A percentile compares a stretch with the other conserved stretches of the same genome.
Conservation (phyloP, 2,113 vertebrate species). For the Petromus typicus region DNA sequence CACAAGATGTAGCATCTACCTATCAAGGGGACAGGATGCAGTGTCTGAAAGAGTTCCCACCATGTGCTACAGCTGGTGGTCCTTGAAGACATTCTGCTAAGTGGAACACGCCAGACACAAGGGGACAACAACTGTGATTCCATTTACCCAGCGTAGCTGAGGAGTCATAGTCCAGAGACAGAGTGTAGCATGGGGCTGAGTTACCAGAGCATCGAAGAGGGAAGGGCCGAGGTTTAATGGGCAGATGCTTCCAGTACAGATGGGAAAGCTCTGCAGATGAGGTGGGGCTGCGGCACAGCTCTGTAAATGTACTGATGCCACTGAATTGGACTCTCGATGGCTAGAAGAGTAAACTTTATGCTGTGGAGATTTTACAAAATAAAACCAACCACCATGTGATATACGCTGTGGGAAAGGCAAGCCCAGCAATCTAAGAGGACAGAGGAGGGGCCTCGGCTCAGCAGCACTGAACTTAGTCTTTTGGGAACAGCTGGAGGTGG, state of each 20-base stretch:
- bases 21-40: neutral
- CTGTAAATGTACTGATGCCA: neutral
- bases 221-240: neutral
- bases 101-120: neutral
- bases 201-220: no score
- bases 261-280: neutral
- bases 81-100: neutral
- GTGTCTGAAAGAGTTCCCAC: neutral
- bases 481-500: neutral
- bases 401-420: neutral
- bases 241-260: fast-evolving
- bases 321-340: neutral
- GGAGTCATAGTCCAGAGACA: neutral
- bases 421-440: neutral
- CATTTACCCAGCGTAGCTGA: neutral
- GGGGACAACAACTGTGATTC: neutral
- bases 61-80: neutral
- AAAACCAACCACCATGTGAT: neutral
- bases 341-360: neutral
- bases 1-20: no score
- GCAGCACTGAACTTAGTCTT: neutral
- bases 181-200: no score
- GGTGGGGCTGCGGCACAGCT: neutral
- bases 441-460: neutral
- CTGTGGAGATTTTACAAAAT: neutral